Evolutionary conservation across 1,140 invertebrate species (phyloP).

Genomic region (Mizuhopecten yessoensis): DNA sequence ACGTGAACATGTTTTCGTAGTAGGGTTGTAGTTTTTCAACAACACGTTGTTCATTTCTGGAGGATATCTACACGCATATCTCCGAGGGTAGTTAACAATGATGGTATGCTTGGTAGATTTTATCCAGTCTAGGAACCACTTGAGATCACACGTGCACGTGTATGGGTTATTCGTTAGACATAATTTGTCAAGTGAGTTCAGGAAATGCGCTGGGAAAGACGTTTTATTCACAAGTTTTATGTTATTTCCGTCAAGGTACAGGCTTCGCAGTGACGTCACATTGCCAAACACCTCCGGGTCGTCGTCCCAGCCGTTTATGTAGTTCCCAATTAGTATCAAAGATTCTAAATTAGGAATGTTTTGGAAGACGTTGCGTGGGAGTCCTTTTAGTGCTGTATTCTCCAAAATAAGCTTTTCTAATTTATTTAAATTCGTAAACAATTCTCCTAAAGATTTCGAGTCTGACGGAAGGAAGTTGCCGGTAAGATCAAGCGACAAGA

Average conservation of each 20-base stretch:
- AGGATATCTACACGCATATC: background rate
- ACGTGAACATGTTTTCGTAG: background rate
- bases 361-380: background rate
- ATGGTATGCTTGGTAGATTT: background rate
- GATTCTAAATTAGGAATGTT: background rate
- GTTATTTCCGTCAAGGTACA: slow-evolving; percentile 51
- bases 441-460: background rate
- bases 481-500: slow-evolving; percentile 11
- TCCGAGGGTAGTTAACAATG: background rate
- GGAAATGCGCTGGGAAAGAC: slow-evolving; percentile 46
- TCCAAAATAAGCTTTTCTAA: slow-evolving; percentile 5
- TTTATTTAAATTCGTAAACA: slow-evolving; percentile 47
- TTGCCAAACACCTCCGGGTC: slow-evolving; percentile 39
- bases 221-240: slow-evolving; percentile 46
- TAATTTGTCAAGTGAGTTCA: background rate
- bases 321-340: slow-evolving; percentile 42
- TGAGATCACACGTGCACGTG: slow-evolving; percentile 58
- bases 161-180: slow-evolving; percentile 57
- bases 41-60: slow-evolving; percentile 8
- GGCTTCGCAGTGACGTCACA: slow-evolving; percentile 34
- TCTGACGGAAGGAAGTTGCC: background rate
- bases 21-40: background rate
- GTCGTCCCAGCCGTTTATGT: background rate
- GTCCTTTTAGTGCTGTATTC: background rate
- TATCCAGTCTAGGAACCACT: slow-evolving; percentile 61